These are phyloP conservation scores for Pelobates fuscus DNA, from an alignment of 2,113 vertebrate genomes.

Conservation along the genomic window DNA sequence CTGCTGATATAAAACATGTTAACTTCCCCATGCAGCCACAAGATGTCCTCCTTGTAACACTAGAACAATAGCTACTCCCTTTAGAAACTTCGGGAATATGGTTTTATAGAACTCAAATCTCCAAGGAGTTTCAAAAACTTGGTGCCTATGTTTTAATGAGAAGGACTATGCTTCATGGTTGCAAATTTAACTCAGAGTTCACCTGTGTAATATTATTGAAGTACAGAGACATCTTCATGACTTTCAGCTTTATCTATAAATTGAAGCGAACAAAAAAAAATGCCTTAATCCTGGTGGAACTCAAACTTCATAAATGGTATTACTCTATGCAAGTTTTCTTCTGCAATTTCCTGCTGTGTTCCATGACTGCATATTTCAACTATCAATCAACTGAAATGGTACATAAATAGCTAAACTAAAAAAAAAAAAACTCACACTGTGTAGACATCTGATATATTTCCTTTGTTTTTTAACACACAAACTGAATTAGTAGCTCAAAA, in stretches of 20 bases:
- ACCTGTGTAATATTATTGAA: conserved; percentile 46
- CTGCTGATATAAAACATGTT: no score
- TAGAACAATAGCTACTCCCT: background rate
- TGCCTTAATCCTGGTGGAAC: conserved; percentile 9
- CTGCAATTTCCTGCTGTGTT: background rate
- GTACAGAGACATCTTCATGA: conserved; percentile 34
- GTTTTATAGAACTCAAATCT: conserved; percentile 40
- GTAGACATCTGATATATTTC: no score
- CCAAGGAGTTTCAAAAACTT: conserved; percentile 44
- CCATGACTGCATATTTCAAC: background rate
- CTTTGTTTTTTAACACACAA: no score
- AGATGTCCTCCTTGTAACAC: conserved; percentile 42
- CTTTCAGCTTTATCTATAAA: conserved; percentile 39
- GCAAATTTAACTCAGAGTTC: conserved; percentile 42
- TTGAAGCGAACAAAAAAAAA: conserved; percentile 39
- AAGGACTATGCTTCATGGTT: conserved; percentile 33
- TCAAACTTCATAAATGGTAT: conserved; percentile 8
- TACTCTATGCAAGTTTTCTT: background rate
- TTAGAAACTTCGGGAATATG: conserved; percentile 13
- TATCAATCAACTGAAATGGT: background rate
- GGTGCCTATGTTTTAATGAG: conserved; percentile 44
- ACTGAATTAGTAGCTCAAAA: no score
- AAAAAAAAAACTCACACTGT: no score
- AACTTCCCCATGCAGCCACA: conserved; percentile 32
- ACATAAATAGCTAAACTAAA: background rate